Conservation (phyloP, 1,140 invertebrate species). For the Conus ventricosus region DNA sequence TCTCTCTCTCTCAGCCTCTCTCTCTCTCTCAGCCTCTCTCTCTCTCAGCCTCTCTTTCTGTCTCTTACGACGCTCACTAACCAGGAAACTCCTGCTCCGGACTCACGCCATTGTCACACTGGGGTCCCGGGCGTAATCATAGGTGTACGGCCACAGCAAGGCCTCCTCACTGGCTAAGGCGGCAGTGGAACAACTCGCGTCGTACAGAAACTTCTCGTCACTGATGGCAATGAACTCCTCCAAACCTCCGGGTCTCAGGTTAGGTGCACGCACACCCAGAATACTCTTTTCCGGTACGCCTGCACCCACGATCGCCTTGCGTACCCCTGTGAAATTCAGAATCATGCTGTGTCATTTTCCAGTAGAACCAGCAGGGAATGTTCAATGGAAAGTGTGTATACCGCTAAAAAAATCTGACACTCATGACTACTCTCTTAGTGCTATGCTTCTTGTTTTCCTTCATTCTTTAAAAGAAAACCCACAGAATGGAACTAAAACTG, state of each 20-base stretch:
- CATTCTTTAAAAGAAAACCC: too few relatives aligned
- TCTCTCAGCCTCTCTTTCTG: neutral
- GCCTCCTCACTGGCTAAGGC: neutral
- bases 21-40: too few relatives aligned
- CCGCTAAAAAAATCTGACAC: too few relatives aligned
- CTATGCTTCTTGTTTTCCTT: too few relatives aligned
- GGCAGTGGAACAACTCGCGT: conserved; percentile 77
- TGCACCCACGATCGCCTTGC: conserved; percentile 27
- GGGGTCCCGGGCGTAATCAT: conserved; percentile 34
- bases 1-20: too few relatives aligned
- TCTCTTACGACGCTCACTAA: neutral
- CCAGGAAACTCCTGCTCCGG: conserved; percentile 26
- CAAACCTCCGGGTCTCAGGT: conserved; percentile 94
- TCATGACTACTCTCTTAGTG: too few relatives aligned
- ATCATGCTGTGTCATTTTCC: too few relatives aligned
- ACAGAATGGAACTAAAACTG: too few relatives aligned
- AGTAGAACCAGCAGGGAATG: too few relatives aligned
- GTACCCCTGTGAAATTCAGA: conserved; percentile 37
- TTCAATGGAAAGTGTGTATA: too few relatives aligned
- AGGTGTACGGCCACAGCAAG: conserved; percentile 44
- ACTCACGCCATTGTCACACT: conserved; percentile 34
- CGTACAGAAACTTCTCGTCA: conserved; percentile 94
- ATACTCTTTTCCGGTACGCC: conserved; percentile 43
- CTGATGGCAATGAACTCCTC: conserved; percentile 86
- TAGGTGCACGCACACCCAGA: conserved; percentile 92